These are phyloP conservation scores for Coendou prehensilis DNA, from an alignment of 2,797 vertebrate genomes.

Conservation along the genomic window DNA sequence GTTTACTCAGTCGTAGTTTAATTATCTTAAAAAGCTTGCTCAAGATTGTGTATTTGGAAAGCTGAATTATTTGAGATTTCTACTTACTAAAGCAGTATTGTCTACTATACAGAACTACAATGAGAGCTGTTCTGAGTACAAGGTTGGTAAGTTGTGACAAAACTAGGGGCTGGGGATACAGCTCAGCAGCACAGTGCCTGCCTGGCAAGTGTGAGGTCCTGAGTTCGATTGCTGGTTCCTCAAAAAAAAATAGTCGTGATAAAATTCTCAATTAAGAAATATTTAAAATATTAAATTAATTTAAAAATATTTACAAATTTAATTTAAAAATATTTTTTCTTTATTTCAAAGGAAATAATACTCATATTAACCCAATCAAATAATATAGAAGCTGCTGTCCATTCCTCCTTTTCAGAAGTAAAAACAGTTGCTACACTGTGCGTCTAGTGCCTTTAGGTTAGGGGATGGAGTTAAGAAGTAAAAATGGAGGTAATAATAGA, in stretches of 20 bases:
- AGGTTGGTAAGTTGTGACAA: conserved; percentile 3
- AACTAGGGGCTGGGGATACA: background rate
- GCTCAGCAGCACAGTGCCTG: too few species aligned
- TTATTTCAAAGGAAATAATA: conserved; percentile 20
- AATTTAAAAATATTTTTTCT: background rate
- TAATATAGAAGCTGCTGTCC: background rate
- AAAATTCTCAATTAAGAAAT: too few species aligned
- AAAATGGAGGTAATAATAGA: background rate
- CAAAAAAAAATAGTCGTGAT: too few species aligned
- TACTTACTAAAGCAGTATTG: conserved; percentile 21
- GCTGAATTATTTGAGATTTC: conserved; percentile 39
- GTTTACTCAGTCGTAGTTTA: conserved; percentile 21
- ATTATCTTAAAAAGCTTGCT: conserved; percentile 5
- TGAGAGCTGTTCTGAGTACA: background rate
- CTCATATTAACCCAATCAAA: conserved; percentile 31
- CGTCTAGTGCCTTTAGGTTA: background rate
- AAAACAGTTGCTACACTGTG: background rate
- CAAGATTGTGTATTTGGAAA: conserved; percentile 15
- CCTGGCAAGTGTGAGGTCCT: too few species aligned
- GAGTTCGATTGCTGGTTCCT: too few species aligned
- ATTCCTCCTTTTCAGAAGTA: conserved; percentile 1
- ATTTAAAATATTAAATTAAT: background rate
- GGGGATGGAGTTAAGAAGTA: background rate
- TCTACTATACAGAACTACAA: background rate
- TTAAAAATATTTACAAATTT: background rate